Evolutionary conservation across 2,113 vertebrate species (phyloP), one percentile per base, ranked within the genome.

Genomic region (Neoarius graeffei): DNA sequence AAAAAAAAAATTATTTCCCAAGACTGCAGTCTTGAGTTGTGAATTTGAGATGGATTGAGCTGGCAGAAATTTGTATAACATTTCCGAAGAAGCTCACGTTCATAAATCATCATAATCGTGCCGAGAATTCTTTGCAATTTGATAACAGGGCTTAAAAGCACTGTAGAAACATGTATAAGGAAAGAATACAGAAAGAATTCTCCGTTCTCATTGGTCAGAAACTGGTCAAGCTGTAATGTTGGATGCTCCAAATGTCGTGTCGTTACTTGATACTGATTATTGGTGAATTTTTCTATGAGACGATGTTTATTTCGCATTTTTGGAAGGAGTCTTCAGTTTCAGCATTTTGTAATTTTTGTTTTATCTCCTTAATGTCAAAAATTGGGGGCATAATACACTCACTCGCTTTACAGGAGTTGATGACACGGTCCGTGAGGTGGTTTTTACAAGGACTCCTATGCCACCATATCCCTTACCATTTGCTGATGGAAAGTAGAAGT

Each of bases 31-130:
- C 23, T 54, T 76, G 54, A n/a, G 11, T n/a, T n/a, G 76, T 25
- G 56, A 80, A 80, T 57, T 30, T 56, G 76, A 80, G 76, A 80
- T 56, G 76, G 52, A 54, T 56, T 57, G 50, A 57, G 50, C 52
- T 80, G 76, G 30, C 25, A 80, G 25, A 57, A n/a, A 80, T 56
- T 54, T 80, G 52, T 56, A 15, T 17, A 80, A 79, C 76, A 56
- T 79, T 79, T 79, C 76, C n/a, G 27, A 54, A 80, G 50, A 80
- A 27, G 25, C 76, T 80, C 25, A 80, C 13, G 14, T 56, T 27
- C 52, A 56, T 80, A 80, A 80, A 80, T 56, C 76, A 56, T 80
- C 76, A 56, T n/a, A 80, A 80, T 14, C n/a, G 6, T 8, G 14
- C 14, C 30, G 11, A 15, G 50, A 56, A 80, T 56, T 80, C n/a